Evolutionary conservation across 2,113 vertebrate genomes (phyloP), one percentile per base, ranked within the genome.

Genomic region (Accipiter virgatus): DNA sequence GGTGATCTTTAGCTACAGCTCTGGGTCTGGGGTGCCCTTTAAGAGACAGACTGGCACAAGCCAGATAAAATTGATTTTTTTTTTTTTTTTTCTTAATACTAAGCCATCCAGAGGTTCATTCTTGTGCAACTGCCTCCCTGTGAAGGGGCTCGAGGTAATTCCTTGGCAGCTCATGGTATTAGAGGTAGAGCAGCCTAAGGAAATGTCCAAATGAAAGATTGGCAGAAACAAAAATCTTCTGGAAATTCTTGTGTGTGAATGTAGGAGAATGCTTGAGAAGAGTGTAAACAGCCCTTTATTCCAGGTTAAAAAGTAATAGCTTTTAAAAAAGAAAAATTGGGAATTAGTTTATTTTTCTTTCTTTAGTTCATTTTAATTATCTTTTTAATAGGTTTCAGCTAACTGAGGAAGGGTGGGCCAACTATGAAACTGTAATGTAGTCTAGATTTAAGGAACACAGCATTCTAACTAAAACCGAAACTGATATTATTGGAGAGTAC

Each of bases 111-210:
- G 47, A 62, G 31, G 26, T 8, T 42, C 31, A 18, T 50, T 77
- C 45, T 36, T 47, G 23, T 48, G 67, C 27, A 83, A 4, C 42
- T 70, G 14, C 15, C 16, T 75, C n/a, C 13, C 32, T 50, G 11
- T 32, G 45, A 58, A 85, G 14, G 31, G 9, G 23, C 16, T 65
- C 0, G 0, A 36, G 27, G 10, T 17, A 34, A 36, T 68, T 88
- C 66, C 31, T 52, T 0, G 1, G 14, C 34, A 82, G 23, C 29
- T 75, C 1, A 0, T 50, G 42, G 16, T 23, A 6, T 47, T 38
- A 38, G n/a, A 16, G 74, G 15, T 14, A 52, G 29, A 65, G 21
- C 10, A 61, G 15, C 1, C 3, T 7, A 9, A 2, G 2, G 17
- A 42, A 86, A 77, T 65, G 42, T 82, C 31, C 10, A 38, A 65